Evolutionary conservation across 2,113 vertebrate genomes (phyloP), one percentile per base, ranked within the genome.

Genomic region (Gallinago media): DNA sequence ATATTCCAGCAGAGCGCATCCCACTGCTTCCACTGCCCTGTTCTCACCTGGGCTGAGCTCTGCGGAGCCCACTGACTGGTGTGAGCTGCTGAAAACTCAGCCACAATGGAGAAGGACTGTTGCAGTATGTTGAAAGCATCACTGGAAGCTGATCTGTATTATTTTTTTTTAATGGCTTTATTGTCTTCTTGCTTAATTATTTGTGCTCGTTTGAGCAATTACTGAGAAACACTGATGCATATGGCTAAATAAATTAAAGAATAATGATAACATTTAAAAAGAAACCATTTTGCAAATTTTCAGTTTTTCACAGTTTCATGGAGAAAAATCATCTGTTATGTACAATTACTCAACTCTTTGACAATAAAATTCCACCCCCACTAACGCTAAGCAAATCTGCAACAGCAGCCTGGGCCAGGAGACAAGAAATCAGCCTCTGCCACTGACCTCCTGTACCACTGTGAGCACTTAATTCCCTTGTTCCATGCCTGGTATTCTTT

Each of bases 171-270:
- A 31, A 85, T 25, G 25, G 4, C 56, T 92, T 92, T 91, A 75
- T 47, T 90, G 74, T 82, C 27, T 78, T 86, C 56, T 75, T 86
- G 42, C 46, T 81, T 91, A 91, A 93, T 94, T 93, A 70, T 81
- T 86, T 95, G 68, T 58, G 67, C 75, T 81, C 93, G 67, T 96
- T 95, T 79, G 59, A 92, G 52, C 83, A 91, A 79, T 76, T 91
- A 96, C 71, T 65, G 56, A 84, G 85, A 94, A 95, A 92, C 1
- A 2, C 47, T 68, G 59, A 92, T 76, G 52, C 67, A 88, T 70
- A 87, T 49, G 74, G 89, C 78, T 92, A 93, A 93, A 96, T 84
- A 85, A 96, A 95, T 92, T 87, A 94, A 96, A 80, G 50, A 95
- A 74, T 59, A 96, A 95, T 38, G 49, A 73, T 15, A 87, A 49